phyloP scores from a whole-genome alignment of 2,888 invertebrate genomes.

The Athrips mouffetella region DNA sequence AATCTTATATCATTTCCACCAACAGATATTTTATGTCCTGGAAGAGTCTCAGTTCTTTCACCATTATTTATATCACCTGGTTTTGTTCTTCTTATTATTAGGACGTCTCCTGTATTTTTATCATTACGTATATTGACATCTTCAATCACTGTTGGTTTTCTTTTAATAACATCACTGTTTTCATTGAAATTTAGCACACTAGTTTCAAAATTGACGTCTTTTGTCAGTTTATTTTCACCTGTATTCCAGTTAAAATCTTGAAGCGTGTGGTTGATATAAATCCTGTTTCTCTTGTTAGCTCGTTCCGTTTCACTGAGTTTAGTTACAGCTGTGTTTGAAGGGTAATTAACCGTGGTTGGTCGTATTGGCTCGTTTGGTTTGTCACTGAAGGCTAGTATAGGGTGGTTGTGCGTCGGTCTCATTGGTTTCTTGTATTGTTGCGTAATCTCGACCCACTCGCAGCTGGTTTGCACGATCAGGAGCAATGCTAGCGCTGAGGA shows the following conservation, averaged over 20 bases:
- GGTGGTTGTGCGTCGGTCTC: slow-evolving; percentile 22
- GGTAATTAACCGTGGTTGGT: slow-evolving; percentile 12
- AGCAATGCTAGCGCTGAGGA: slow-evolving; percentile 33
- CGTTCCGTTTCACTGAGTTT: slow-evolving; percentile 18
- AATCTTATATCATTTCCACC: slow-evolving; percentile 43
- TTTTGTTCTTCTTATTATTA: slow-evolving; percentile 13
- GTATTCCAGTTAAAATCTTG: slow-evolving; percentile 27
- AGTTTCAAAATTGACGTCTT: not conserved
- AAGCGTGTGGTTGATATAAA: slow-evolving; percentile 44
- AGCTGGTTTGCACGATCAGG: slow-evolving; percentile 31
- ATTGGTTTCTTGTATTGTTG: slow-evolving; percentile 53
- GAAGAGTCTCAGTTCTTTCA: not conserved
- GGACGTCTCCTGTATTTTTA: not conserved
- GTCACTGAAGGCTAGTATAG: slow-evolving; percentile 20
- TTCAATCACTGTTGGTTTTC: not conserved
- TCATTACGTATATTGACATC: not conserved
- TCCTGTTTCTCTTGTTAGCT: slow-evolving; percentile 26
- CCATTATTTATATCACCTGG: not conserved
- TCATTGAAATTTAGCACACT: not conserved
- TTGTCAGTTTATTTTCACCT: slow-evolving; percentile 6
- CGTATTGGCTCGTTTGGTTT: too few relatives aligned
- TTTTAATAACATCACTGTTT: not conserved
- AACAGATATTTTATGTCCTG: not conserved
- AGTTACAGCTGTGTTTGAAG: slow-evolving; percentile 9
- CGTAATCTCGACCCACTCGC: slow-evolving; percentile 69